Conservation (phyloP, 2,113 vertebrate species). For the Proteles cristata region DNA sequence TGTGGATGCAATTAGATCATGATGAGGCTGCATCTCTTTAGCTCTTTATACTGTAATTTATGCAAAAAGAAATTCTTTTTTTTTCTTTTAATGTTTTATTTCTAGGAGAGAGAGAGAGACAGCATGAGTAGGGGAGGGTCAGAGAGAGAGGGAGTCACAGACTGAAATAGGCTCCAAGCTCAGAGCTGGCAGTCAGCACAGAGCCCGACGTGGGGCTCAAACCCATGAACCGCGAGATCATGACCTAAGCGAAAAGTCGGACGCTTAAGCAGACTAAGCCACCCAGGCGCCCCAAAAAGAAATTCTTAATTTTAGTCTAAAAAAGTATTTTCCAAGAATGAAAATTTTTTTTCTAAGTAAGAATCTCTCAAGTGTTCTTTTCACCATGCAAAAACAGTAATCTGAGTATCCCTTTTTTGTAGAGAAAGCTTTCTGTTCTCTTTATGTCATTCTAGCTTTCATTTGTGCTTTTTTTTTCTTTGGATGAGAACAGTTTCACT, state of each 20-base stretch:
- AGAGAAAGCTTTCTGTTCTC: not conserved
- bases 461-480: not conserved
- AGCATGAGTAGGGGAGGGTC: too few relatives aligned
- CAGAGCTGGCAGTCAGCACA: too few relatives aligned
- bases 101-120: too few relatives aligned
- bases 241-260: too few relatives aligned
- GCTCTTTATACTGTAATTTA: slow-evolving; percentile 21
- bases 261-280: too few relatives aligned
- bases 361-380: slow-evolving; percentile 7
- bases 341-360: slow-evolving; percentile 15
- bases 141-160: too few relatives aligned
- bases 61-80: not conserved
- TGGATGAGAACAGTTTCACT: not conserved
- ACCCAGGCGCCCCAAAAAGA: not conserved
- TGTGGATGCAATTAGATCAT: not conserved
- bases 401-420: not conserved
- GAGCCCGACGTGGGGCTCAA: too few relatives aligned
- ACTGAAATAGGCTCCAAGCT: too few relatives aligned
- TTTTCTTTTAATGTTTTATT: not conserved
- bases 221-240: too few relatives aligned
- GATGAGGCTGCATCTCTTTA: not conserved
- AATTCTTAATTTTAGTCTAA: slow-evolving; percentile 21
- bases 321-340: slow-evolving; percentile 21
- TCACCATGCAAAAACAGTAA: not conserved
- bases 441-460: not conserved